phyloP scores from a whole-genome alignment of 2,797 vertebrate genomes.

The Sebastolobus alascanus region DNA sequence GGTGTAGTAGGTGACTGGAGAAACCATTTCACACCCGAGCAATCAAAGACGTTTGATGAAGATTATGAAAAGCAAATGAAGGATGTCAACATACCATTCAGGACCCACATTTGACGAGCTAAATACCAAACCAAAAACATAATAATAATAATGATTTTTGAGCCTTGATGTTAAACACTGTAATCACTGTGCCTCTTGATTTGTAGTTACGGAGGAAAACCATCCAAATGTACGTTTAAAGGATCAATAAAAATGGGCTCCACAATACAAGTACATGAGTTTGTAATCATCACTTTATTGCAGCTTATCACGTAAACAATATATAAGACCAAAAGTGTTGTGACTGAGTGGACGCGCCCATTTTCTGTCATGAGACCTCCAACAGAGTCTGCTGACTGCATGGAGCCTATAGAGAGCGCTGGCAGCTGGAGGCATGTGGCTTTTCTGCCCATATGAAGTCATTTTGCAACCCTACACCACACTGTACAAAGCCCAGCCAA shows the following conservation, averaged over 20 bases:
- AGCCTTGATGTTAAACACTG: conserved; percentile 9
- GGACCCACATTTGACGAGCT: conserved; percentile 68
- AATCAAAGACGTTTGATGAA: conserved; percentile 85
- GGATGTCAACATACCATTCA: conserved; percentile 80
- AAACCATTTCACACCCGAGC: conserved; percentile 86
- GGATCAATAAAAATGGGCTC: conserved; percentile 62
- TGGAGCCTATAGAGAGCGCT: conserved; percentile 65
- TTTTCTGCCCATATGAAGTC: conserved; percentile 75
- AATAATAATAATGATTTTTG: neutral
- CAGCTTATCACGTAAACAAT: conserved; percentile 83
- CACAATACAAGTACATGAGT: conserved; percentile 56
- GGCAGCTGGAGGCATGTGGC: conserved; percentile 66
- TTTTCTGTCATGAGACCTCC: conserved; percentile 71
- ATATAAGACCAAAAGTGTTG: conserved; percentile 86
- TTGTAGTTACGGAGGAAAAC: neutral
- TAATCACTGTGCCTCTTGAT: conserved; percentile 5
- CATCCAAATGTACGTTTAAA: conserved; percentile 13
- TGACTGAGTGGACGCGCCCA: conserved; percentile 78
- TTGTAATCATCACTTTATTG: conserved; percentile 82
- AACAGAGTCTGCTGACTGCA: conserved; percentile 69
- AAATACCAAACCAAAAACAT: conserved; percentile 24
- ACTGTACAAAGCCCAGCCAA: conserved; percentile 72
- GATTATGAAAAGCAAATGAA: conserved; percentile 87
- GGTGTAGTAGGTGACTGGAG: conserved; percentile 89
- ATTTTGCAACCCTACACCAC: conserved; percentile 76